Evolutionary conservation across 2,888 invertebrate genomes (phyloP), one percentile per base, ranked within the genome.

Genomic region (Polydrusus tereticollis): DNA sequence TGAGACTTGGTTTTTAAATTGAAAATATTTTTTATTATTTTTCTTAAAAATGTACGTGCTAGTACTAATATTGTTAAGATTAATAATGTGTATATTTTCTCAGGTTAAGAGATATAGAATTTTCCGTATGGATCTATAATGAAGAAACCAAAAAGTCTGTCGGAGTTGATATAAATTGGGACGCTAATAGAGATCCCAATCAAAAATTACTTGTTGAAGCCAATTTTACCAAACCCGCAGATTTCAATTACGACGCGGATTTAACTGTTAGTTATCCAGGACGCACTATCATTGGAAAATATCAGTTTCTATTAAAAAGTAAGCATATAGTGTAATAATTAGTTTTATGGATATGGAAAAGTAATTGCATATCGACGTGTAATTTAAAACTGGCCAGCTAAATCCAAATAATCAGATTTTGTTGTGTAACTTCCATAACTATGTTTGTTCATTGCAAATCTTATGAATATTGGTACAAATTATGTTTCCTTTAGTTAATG

Each of bases 181-280:
- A 95, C 81, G 94, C 94, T 0, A 95, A 94, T 84, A 88, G 95
- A 6, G 93, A 95, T 86, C 94, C 94, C 0, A 89, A 91, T 55
- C 90, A 93, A 82, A 92, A 92, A 82, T 86, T 93, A 73, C 87
- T 89, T 76, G 84, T 89, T 0, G 89, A 89, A 65, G 85, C 91
- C 0, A 90, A 91, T 73, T 88, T 92, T 59, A 88, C 89, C 75
- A 90, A 87, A 79, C 88, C 89, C 67, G 88, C 87, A 0, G 83
- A 86, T 0, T 89, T 89, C 82, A 90, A 91, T 75, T 89, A 92
- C 77, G 90, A 88, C 47, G 92, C 90, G 0, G 88, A 89, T 38
- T 83, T 91, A 20, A 88, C 90, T 41, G 77, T 94, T 12, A 91
- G 92, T 69, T 95, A 94, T 83, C 95, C 95, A 0, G 94, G 94